Evolutionary conservation across 2,113 vertebrate genomes (phyloP).

Genomic region (Myiozetetes cayanensis): DNA sequence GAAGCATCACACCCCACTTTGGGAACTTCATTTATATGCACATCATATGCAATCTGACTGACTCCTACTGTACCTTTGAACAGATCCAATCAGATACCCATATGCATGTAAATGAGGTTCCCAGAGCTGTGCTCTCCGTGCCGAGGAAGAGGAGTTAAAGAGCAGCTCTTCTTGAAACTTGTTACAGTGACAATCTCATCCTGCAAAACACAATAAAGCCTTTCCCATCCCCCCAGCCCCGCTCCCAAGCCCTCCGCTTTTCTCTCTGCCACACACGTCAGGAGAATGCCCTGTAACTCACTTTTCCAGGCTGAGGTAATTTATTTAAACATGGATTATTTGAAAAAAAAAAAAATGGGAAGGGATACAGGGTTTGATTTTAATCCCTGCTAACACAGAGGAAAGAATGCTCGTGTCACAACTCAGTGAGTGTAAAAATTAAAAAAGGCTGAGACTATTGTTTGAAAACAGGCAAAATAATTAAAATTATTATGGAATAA

Average conservation of each 20-base stretch:
- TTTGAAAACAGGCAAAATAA: constrained; percentile 85
- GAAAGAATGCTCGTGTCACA: constrained; percentile 80
- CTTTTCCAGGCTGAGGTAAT: constrained; percentile 76
- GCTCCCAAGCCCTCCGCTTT: constrained; percentile 10
- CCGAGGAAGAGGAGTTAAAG: constrained; percentile 72
- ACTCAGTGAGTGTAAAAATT: constrained; percentile 83
- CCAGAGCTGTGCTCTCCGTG: constrained; percentile 49
- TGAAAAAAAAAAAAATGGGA: constrained; percentile 60
- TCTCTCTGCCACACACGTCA: constrained; percentile 43
- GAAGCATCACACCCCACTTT: constrained; percentile 72
- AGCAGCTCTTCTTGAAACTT: constrained; percentile 76
- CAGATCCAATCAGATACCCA: constrained; percentile 77
- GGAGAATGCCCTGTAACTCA: constrained; percentile 68
- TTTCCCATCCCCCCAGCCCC: neutral
- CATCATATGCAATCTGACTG: constrained; percentile 77
- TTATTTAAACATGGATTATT: constrained; percentile 80
- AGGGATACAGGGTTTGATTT: constrained; percentile 79
- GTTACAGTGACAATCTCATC: constrained; percentile 72
- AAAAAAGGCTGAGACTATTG: constrained; percentile 81
- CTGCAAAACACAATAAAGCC: constrained; percentile 66
- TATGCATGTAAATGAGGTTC: constrained; percentile 80
- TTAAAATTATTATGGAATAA: constrained; percentile 89
- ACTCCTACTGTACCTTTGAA: constrained; percentile 82
- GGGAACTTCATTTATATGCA: constrained; percentile 81
- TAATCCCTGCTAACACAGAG: constrained; percentile 79